Percentiles rank a stretch among this genome's conserved stretches.
These are phyloP conservation scores for Pseudorasbora parva DNA, from an alignment of 2,113 vertebrate genomes.

Conservation along the genomic window DNA sequence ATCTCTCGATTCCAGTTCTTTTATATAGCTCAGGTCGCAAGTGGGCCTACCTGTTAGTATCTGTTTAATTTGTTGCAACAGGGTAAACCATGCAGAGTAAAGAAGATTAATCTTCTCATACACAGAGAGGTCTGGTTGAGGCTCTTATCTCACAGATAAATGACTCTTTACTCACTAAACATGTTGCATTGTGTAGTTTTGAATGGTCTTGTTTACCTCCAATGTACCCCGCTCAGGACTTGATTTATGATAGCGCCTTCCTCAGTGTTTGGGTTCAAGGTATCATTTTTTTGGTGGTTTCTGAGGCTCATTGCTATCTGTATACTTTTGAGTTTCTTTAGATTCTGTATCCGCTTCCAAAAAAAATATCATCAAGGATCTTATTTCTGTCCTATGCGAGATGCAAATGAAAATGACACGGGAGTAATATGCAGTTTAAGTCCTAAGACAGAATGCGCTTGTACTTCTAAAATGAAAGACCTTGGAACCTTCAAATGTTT, in stretches of 20 bases:
- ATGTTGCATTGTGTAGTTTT: constrained; percentile 52
- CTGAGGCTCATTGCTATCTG: neutral
- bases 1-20: neutral
- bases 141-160: constrained; percentile 54
- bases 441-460: neutral
- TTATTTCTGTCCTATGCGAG: neutral
- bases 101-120: constrained; percentile 51
- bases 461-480: neutral
- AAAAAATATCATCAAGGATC: neutral
- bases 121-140: constrained; percentile 29
- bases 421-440: neutral
- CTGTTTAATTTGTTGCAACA: constrained; percentile 50
- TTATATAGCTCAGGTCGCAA: constrained; percentile 29
- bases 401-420: neutral
- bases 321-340: neutral
- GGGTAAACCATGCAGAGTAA: constrained; percentile 44
- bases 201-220: constrained; percentile 49
- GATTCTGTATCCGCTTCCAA: neutral
- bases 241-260: constrained; percentile 39
- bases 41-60: constrained; percentile 45
- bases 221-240: constrained; percentile 20
- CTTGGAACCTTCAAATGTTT: constrained; percentile 17
- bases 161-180: constrained; percentile 53
- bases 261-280: neutral
- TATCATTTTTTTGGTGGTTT: neutral